Percentiles rank a stretch among this genome's conserved stretches.
phyloP scores from a whole-genome alignment of 2,113 vertebrate genomes.

The Pollimyrus isidori region DNA sequence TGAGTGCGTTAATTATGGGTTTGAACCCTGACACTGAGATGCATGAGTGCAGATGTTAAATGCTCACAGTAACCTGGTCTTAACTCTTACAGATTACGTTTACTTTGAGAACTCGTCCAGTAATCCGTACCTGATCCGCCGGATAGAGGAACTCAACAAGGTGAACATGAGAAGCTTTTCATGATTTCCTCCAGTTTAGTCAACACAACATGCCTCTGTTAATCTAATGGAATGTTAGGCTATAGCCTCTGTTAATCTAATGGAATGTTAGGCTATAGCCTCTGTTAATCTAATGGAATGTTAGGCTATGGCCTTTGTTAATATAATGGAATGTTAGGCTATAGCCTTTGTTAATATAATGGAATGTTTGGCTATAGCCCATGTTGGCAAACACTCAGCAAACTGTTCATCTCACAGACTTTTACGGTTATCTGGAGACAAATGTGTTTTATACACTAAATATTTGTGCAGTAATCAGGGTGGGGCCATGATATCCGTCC shows the following conservation, averaged over 20 bases:
- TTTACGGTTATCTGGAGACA: too few relatives aligned
- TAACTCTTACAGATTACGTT: conserved; percentile 9
- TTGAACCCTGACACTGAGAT: not conserved
- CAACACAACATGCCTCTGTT: not conserved
- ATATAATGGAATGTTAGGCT: not conserved
- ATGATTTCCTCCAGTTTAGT: not conserved
- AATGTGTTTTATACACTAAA: not conserved
- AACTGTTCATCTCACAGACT: too few relatives aligned
- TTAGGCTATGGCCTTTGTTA: not conserved
- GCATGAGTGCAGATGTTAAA: not conserved
- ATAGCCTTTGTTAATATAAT: not conserved
- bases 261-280: not conserved
- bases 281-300: not conserved
- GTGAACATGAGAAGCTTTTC: not conserved
- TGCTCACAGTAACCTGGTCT: not conserved
- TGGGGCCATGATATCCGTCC: not conserved
- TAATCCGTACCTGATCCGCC: conserved; percentile 15
- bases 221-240: not conserved
- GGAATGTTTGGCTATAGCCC: not conserved
- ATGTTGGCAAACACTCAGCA: not conserved
- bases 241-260: not conserved
- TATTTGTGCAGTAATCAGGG: not conserved
- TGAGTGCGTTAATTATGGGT: not conserved
- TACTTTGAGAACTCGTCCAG: conserved; percentile 20
- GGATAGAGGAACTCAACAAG: conserved; percentile 18